Evolutionary conservation across 2,888 invertebrate genomes (phyloP), one percentile per base, ranked within the genome.

Genomic region (Allacma fusca): DNA sequence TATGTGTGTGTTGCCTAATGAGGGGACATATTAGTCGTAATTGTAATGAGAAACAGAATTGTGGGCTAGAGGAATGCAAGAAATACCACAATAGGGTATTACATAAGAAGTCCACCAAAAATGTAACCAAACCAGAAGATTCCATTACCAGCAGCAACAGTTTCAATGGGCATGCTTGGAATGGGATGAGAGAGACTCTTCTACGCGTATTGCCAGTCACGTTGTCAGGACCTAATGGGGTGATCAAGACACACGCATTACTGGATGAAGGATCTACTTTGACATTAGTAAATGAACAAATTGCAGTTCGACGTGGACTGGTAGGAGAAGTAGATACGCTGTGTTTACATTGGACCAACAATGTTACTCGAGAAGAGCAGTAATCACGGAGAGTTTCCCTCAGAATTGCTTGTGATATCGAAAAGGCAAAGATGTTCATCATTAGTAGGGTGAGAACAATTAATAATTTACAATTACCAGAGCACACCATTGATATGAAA

Each of bases 231-330:
- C 74, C 75, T 0, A 19, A 24, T 0, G 75, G 77, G 28, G 59
- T 40, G 1, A 16, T 73, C 1, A 0, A 34, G 5, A 79, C 78
- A 12, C 77, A 50, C 40, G 81, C 79, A 0, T 43, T 79, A 40
- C 57, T 80, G 13, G 81, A 81, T 59, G 80, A 78, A 1, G 79
- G 76, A 19, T 57, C 79, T 9, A 44, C 76, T 1, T 1, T 26
- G 1, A 77, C 81, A 0, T 9, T 80, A 12, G 43, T 80, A 0
- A 77, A 78, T 29, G 44, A 44, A 16, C 21, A 16, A 19, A 4
- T 78, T 0, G 80, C 81, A 7, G 29, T 75, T 1, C 1, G 23
- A 29, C 16, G 79, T 23, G 68, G 73, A 28, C 34, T 77, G 9
- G 50, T 40, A 7, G 81, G 79, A 28, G 12, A 19, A 57, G 68